A percentile compares a stretch with the other conserved stretches of the same genome.
These are phyloP conservation scores for Brachyopa scutellaris DNA, from an alignment of 2,888 invertebrate species.

Conservation along the genomic window DNA sequence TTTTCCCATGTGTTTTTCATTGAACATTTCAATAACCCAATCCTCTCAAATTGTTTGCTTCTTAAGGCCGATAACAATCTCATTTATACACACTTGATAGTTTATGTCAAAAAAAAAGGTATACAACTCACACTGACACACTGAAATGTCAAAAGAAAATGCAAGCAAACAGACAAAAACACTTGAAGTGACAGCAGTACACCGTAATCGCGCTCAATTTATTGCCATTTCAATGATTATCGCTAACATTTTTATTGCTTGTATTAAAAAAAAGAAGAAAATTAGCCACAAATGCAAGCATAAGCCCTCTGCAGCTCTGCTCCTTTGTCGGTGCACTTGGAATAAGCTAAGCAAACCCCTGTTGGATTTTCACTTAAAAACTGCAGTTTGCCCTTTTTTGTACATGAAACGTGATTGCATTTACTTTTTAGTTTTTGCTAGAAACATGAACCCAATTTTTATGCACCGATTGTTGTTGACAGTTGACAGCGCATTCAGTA, in stretches of 20 bases:
- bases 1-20: too few relatives aligned
- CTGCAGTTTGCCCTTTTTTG: not conserved
- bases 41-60: not conserved
- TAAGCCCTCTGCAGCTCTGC: conserved; percentile 42
- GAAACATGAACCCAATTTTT: conserved; percentile 34
- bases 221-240: conserved; percentile 64
- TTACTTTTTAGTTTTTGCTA: conserved; percentile 3
- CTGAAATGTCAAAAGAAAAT: not conserved
- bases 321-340: conserved; percentile 67
- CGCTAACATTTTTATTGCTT: conserved; percentile 62
- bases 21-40: not conserved
- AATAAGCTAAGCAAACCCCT: conserved; percentile 11
- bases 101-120: not conserved
- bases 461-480: conserved; percentile 43
- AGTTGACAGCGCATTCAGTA: conserved; percentile 12
- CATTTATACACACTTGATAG: not conserved
- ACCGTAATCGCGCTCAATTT: conserved; percentile 54
- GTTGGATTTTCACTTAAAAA: conserved; percentile 11
- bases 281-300: conserved; percentile 55
- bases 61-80: conserved; percentile 4
- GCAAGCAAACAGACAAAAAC: conserved; percentile 43
- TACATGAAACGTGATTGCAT: too few relatives aligned
- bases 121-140: not conserved
- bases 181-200: conserved; percentile 54
- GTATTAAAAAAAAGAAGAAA: conserved; percentile 52